Base-by-base conservation (phyloP, 2,888 invertebrate genomes). In the Drosophila quinaria region DNA sequence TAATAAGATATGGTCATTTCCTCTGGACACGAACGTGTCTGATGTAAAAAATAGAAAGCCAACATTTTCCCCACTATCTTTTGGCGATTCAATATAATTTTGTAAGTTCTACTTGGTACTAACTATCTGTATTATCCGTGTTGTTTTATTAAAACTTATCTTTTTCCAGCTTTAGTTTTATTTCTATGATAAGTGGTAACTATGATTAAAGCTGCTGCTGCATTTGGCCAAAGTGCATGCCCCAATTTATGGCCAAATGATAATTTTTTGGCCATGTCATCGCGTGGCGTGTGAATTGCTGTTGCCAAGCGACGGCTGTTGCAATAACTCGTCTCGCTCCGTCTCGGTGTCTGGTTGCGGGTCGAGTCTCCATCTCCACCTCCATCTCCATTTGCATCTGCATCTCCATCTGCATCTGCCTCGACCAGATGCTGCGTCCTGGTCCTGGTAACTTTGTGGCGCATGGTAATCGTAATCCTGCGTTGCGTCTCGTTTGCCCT, bases 211-310 rank as follows among this genome's bases (percentile, higher is more conserved):
- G 35, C 19, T 44, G 49, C 49, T 44, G 49, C 54, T 41, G 31
- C 54, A 1, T 31, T 49, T 49, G 31, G 56, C 54, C 76, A 65
- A 70, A 65, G 70, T 60, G 77, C 71, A 64, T 78, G 79, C 37
- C 41, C 78, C 80, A 78, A 87, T 87, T 86, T 86, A 87, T 80
- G 70, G 70, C 33, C 69, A 71, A 76, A 74, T 80, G 80, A 74
- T 79, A 76, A 85, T 84, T 74, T 81, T 59, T 67, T 70, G 72
- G 77, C 68, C 86, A 70, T 75, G 85, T 81, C 81, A 65, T 70
- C 75, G 73, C 71, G 66, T 54, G 67, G 59, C 35, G 74, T 70
- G 81, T 60, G 87, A 84, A 84, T 81, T 75, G 77, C 81, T 68
- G 72, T 65, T 67, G 62, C 41, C 69, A 47, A 46, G 35, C 33